A percentile compares a stretch with the other conserved stretches of the same genome.
phyloP scores from a whole-genome alignment of 2,113 vertebrate genomes.

The Xiphias gladius region DNA sequence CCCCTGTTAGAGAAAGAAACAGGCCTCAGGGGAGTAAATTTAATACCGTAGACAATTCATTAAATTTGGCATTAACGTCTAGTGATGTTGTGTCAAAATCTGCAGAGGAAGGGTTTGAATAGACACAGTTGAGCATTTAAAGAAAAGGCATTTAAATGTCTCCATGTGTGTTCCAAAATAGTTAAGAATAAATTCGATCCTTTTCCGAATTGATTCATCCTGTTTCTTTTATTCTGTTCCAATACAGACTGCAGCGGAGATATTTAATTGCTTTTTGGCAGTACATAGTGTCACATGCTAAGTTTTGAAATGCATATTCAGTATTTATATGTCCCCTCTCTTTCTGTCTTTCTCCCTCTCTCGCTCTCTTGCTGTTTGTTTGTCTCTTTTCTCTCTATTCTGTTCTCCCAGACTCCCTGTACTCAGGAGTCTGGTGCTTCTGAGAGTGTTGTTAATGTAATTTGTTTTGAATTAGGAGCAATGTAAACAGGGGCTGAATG shows the following conservation, averaged over 20 bases:
- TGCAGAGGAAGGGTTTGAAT: constrained; percentile 22
- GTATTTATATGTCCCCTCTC: constrained; percentile 43
- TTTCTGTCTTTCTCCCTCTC: not conserved
- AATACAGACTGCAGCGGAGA: constrained; percentile 45
- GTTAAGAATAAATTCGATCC: constrained; percentile 36
- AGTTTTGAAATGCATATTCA: constrained; percentile 62
- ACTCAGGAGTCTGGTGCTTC: constrained; percentile 51
- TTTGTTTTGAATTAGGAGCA: constrained; percentile 71
- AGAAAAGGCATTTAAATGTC: constrained; percentile 47
- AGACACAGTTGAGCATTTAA: constrained; percentile 26
- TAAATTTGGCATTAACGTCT: constrained; percentile 26
- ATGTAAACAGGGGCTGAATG: constrained; percentile 60
- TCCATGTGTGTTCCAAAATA: constrained; percentile 28
- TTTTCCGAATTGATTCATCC: constrained; percentile 23
- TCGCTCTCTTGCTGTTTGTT: not conserved
- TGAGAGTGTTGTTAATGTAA: constrained; percentile 56
- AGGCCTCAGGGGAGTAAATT: not conserved
- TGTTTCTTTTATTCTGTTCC: constrained; percentile 48
- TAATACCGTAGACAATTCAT: constrained; percentile 26
- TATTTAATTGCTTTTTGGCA: constrained; percentile 74
- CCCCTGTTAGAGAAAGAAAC: constrained; percentile 33
- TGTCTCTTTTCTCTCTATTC: constrained; percentile 19
- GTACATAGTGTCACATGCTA: constrained; percentile 43
- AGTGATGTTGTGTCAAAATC: constrained; percentile 9
- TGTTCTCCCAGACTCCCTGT: constrained; percentile 40